Base-by-base conservation (phyloP, 2,797 vertebrate species). In the Acanthis flammea region DNA sequence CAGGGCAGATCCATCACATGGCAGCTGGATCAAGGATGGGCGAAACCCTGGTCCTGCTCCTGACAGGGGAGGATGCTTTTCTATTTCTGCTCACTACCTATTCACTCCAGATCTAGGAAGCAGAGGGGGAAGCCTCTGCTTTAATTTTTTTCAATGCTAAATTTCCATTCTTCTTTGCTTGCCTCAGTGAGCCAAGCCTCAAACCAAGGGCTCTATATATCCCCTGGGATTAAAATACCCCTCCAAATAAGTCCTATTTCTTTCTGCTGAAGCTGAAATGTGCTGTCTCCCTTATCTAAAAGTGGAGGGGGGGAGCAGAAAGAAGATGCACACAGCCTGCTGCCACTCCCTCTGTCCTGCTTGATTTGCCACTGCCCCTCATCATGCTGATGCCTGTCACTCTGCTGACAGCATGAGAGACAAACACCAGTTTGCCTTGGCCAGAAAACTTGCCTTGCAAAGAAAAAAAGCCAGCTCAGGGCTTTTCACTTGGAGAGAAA, bases 401-500 rank as follows among this genome's bases (percentile, higher is more conserved):
- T 86, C 84, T 44, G 60, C 81, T 91, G 90, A 89, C 94, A 93
- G 86, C 72, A 79, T 10, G 55, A 80, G 66, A 93, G 84, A 89
- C 89, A 90, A 94, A 74, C 25, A 9, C 18, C 48, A 82, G 81
- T 86, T 91, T 95, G 65, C 84, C 61, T 93, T 93, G 84, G 92
- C 87, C 82, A 84, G 85, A 90, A 94, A 92, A 89, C 87, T 92
- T 93, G 86, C 83, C 51, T 81, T 85, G 81, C 89, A 77, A 60
- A 95, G 85, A 37, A 85, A 95, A 82, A 96, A 94, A 93, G 72
- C 78, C 87, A 93, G 81, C 79, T 92, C 91, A 88, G 94, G 91
- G 85, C 94, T 95, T 97, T 96, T 94, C 78, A 92, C 84, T 94
- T 68, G 54, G 68, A 92, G 75, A 95, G 94, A 95, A 93, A 95